These are phyloP conservation scores for Drosophila pseudotakahashii DNA, from an alignment of 2,888 invertebrate genomes.

Conservation along the genomic window DNA sequence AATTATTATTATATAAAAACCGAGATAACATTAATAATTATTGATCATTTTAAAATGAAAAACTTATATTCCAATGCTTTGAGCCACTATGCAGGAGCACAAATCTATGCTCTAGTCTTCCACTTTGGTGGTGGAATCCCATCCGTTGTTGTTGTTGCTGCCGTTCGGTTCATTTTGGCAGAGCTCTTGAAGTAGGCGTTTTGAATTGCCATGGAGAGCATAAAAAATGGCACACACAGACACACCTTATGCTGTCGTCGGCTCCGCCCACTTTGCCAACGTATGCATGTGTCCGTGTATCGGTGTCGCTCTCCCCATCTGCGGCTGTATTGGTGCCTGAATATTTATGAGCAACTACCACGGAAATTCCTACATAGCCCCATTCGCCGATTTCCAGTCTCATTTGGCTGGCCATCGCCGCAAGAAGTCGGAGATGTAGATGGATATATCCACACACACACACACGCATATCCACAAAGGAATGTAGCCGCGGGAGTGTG, in stretches of 20 bases:
- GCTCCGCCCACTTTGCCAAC: constrained; percentile 83
- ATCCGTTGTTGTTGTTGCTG: constrained; percentile 47
- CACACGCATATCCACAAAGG: background rate
- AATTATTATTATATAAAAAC: no score
- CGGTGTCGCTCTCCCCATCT: constrained; percentile 6
- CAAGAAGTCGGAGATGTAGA: constrained; percentile 44
- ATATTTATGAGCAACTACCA: constrained; percentile 72
- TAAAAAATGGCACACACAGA: constrained; percentile 67
- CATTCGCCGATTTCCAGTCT: constrained; percentile 56
- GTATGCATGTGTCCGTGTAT: constrained; percentile 25
- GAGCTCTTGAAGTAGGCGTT: constrained; percentile 80
- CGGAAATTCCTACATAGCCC: constrained; percentile 66
- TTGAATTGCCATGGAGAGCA: constrained; percentile 77
- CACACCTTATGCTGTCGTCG: constrained; percentile 73
- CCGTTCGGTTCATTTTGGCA: constrained; percentile 30
- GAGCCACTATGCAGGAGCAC: constrained; percentile 61
- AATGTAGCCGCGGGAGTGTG: constrained; percentile 7
- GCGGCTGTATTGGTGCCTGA: constrained; percentile 24
- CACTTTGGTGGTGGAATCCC: constrained; percentile 38
- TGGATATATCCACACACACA: background rate
- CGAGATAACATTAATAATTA: no score
- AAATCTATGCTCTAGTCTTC: constrained; percentile 27
- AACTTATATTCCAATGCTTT: background rate
- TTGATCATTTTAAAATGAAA: background rate
- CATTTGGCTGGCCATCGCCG: constrained; percentile 58